A percentile compares a stretch with the other conserved stretches of the same genome.
Evolutionary conservation across 2,888 invertebrate species (phyloP).

Genomic region (Brachyptera putata): DNA sequence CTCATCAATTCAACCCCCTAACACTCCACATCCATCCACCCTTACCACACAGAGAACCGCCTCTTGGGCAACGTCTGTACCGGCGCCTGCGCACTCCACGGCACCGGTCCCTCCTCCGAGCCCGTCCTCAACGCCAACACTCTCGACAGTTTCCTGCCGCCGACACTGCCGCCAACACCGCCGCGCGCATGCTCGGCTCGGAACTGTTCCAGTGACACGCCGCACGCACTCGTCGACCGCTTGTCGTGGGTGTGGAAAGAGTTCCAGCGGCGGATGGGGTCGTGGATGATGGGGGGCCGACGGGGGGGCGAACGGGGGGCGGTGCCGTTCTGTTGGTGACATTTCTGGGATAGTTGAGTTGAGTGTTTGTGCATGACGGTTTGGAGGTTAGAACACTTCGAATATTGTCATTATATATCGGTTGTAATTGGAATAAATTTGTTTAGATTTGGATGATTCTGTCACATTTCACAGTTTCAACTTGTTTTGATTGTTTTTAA

Average conservation of each 20-base stretch:
- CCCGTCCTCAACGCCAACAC: slow-evolving; percentile 34
- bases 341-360: neutral
- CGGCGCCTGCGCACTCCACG: slow-evolving; percentile 36
- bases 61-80: slow-evolving; percentile 35
- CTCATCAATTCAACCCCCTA: no score
- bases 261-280: slow-evolving; percentile 49
- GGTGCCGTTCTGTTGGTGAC: neutral
- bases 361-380: slow-evolving; percentile 28
- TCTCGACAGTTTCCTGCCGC: slow-evolving; percentile 18
- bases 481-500: no score
- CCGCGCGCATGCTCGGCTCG: neutral
- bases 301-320: slow-evolving; percentile 16
- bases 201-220: no score
- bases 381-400: no score
- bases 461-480: no score
- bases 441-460: no score
- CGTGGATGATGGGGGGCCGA: slow-evolving; percentile 34
- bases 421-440: no score
- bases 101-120: slow-evolving; percentile 32
- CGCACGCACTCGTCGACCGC: slow-evolving; percentile 19
- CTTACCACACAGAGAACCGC: slow-evolving; percentile 50
- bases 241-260: slow-evolving; percentile 44
- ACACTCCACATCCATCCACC: no score
- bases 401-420: no score
- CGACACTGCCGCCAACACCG: neutral